phyloP scores from a whole-genome alignment of 2,113 vertebrate species.

The Dasyornis broadbenti region DNA sequence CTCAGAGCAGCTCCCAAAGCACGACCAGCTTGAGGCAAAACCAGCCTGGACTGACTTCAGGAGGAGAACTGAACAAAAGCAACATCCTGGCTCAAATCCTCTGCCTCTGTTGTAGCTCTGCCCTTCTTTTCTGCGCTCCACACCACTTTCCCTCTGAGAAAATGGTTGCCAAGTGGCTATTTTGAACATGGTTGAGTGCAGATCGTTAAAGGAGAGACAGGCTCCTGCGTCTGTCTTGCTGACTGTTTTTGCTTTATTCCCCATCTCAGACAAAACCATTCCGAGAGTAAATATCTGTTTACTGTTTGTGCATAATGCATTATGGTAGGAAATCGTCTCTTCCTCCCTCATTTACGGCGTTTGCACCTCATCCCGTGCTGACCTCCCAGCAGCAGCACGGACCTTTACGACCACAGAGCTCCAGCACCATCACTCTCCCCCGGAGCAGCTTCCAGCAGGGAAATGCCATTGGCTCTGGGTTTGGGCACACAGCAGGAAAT shows the following conservation, averaged over 20 bases:
- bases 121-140: not conserved
- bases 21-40: not conserved
- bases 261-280: not conserved
- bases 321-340: not conserved
- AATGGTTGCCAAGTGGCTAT: conserved; percentile 15
- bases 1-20: not conserved
- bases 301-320: not conserved
- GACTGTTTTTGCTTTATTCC: not conserved
- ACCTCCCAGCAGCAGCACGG: not conserved
- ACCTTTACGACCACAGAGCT: not conserved
- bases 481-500: not conserved
- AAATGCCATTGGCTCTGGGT: not conserved
- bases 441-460: not conserved
- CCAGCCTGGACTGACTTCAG: not conserved
- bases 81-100: not conserved
- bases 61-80: not conserved
- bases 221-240: not conserved
- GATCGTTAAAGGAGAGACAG: not conserved
- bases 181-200: not conserved
- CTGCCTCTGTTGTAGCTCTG: not conserved
- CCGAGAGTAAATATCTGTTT: not conserved
- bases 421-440: not conserved
- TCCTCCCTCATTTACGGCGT: not conserved
- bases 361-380: not conserved
- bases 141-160: not conserved